A percentile compares a stretch with the other conserved stretches of the same genome.
These are phyloP conservation scores for Xiphophorus couchianus DNA, from an alignment of 2,113 vertebrate genomes.

Conservation along the genomic window DNA sequence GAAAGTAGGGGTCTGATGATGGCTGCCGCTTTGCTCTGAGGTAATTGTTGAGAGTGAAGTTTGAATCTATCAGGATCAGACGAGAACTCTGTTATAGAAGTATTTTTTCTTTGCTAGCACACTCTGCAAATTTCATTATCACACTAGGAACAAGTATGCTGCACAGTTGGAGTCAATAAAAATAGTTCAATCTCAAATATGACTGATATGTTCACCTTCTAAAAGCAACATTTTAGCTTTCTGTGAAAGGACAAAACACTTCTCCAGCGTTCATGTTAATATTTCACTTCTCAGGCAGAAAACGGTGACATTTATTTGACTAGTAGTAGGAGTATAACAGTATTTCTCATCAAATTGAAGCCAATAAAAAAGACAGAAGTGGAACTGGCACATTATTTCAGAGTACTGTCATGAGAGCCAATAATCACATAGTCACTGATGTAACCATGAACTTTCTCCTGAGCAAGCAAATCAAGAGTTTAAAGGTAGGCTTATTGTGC, in stretches of 20 bases:
- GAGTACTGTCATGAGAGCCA: too few relatives aligned
- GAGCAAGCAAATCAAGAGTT: too few relatives aligned
- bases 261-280: not conserved
- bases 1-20: conserved; percentile 20
- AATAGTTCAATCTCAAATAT: not conserved
- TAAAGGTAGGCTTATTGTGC: too few relatives aligned
- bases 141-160: not conserved
- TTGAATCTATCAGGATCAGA: conserved; percentile 53
- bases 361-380: too few relatives aligned
- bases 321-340: not conserved
- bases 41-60: conserved; percentile 50
- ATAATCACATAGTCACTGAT: too few relatives aligned
- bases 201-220: not conserved
- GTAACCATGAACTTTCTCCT: too few relatives aligned
- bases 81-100: conserved; percentile 48
- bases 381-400: too few relatives aligned
- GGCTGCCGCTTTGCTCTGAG: conserved; percentile 27
- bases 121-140: not conserved
- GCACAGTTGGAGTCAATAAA: not conserved
- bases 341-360: not conserved
- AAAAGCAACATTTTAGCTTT: not conserved
- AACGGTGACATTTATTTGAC: not conserved
- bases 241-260: not conserved
- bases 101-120: conserved; percentile 1
- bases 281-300: not conserved